Evolutionary conservation across 1,140 invertebrate species (phyloP).

Genomic region (Drosophila parvula): DNA sequence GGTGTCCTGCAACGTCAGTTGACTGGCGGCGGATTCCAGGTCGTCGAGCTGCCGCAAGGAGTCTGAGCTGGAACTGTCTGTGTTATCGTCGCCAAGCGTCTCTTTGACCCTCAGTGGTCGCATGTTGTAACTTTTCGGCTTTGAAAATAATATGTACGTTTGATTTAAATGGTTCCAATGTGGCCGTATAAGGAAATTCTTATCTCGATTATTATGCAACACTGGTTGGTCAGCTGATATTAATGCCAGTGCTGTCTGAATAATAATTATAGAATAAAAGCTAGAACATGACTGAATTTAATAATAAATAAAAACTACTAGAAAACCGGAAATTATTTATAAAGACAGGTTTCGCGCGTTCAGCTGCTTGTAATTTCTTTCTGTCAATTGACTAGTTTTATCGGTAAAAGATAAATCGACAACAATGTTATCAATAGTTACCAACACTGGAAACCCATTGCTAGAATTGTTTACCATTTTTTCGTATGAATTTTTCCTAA

Average conservation of each 20-base stretch:
- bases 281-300: too few species aligned
- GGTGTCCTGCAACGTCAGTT: slow-evolving; percentile 13
- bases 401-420: too few species aligned
- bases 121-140: neutral
- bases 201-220: neutral
- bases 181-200: neutral
- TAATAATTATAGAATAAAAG: too few species aligned
- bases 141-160: neutral
- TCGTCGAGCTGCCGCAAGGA: slow-evolving; percentile 32
- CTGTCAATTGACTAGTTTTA: too few species aligned
- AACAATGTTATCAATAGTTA: neutral
- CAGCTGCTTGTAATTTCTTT: too few species aligned
- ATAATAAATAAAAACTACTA: too few species aligned
- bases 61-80: slow-evolving; percentile 16
- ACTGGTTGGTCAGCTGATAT: neutral
- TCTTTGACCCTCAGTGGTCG: neutral
- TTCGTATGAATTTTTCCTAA: neutral
- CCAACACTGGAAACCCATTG: neutral
- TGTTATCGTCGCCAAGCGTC: neutral
- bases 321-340: too few species aligned
- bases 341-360: too few species aligned
- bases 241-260: too few species aligned
- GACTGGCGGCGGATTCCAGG: slow-evolving; percentile 60
- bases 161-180: neutral
- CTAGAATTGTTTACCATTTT: slow-evolving; percentile 20